Evolutionary conservation across 2,797 vertebrate genomes (phyloP).

Genomic region (Pyrocephalus nanus): DNA sequence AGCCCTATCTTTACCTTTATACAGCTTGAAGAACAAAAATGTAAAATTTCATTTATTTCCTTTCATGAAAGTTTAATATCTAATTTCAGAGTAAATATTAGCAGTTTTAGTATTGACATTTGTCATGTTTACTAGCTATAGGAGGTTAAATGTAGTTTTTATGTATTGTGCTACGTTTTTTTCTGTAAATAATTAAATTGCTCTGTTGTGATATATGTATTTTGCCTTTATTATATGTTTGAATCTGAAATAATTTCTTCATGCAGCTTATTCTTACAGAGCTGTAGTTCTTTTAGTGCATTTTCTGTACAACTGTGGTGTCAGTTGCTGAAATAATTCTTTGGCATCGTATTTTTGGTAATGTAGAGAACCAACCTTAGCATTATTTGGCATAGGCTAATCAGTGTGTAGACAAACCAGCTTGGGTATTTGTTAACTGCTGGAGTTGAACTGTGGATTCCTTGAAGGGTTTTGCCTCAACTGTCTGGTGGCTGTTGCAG

Average conservation of each 20-base stretch:
- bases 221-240: background rate
- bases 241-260: background rate
- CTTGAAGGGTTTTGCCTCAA: background rate
- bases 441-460: background rate
- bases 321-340: background rate
- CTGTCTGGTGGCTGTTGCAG: background rate
- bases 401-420: background rate
- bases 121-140: background rate
- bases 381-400: background rate
- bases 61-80: background rate
- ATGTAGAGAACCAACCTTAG: background rate
- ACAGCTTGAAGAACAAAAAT: background rate
- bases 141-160: background rate
- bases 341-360: background rate
- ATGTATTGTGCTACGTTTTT: background rate
- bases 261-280: background rate
- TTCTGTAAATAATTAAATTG: background rate
- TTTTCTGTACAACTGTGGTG: background rate
- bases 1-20: background rate
- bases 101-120: background rate
- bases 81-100: background rate
- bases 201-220: background rate
- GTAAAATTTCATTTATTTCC: background rate
- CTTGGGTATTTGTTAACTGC: background rate
- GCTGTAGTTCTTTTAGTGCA: background rate